Evolutionary conservation across 2,797 vertebrate genomes (phyloP), one percentile per base, ranked within the genome.

Genomic region (Rhodeus uyekii): DNA sequence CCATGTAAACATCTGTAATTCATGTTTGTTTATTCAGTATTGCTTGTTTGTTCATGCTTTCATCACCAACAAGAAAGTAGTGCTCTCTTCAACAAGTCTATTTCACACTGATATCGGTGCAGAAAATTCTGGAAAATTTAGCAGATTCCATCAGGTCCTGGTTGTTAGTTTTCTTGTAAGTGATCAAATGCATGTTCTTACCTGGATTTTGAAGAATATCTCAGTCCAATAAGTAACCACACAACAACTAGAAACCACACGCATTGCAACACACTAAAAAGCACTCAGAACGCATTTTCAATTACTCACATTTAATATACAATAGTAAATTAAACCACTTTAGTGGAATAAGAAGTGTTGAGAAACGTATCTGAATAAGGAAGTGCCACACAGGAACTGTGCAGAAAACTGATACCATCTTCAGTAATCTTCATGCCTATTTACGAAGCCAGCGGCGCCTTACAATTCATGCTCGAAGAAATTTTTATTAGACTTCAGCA

Each of bases 341-440:
- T 12, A 8, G 34, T 24, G 46, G 36, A 32, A 22, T 61, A 22
- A 42, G 39, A 60, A 61, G 2, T 8, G 19, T 58, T 44, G 14
- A 71, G 19, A 80, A 39, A 58, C 2, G 4, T 29, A 14, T 60
- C 24, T 24, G 36, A 53, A 50, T 34, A 13, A 50, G 68, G 29
- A 72, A 64, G 32, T 73, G 24, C 9, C 32, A 63, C 5, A 0
- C 55, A 61, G 38, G 24, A 58, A 69, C 19, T 67, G 36, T 79
- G 63, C 48, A 36, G 18, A 68, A 78, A 68, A 42, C 78, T 36
- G 76, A 50, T 36, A 80, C 32, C 50, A 42, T 80, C 7, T 42
- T 60, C 19, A 3, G 18, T 55, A 29, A 27, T 42, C 63, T 44
- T 22, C 55, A 6, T 36, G 22, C 42, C 36, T 34, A 46, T 48